Base-by-base conservation (phyloP, 2,888 invertebrate genomes). In the Anthoptus insignis region DNA sequence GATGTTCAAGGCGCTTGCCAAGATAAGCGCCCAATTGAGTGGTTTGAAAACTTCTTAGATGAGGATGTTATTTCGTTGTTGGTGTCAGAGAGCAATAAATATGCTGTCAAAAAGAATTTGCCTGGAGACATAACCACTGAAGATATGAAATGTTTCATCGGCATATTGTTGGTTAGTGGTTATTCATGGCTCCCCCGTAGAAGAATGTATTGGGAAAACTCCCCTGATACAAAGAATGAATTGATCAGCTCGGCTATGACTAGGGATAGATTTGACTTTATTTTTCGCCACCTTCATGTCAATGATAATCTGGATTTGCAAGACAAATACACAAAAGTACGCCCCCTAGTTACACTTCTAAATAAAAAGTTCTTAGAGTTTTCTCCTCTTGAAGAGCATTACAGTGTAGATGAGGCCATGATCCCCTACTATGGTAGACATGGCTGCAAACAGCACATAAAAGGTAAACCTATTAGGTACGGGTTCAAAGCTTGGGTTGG, bases 401-500 rank as follows among this genome's bases (percentile, higher is more conserved):
- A 76, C 64, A 74, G 76, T 67, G 66, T 81, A 65, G 83, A 82
- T 71, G 81, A 84, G 68, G 70, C n/a, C n/a, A n/a, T n/a, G n/a
- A n/a, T n/a, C n/a, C n/a, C n/a, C n/a, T n/a, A n/a, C n/a, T n/a
- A n/a, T n/a, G n/a, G n/a, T n/a, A n/a, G n/a, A n/a, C n/a, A n/a
- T n/a, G n/a, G n/a, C n/a, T n/a, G n/a, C n/a, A n/a, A n/a, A n/a
- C n/a, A n/a, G n/a, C n/a, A n/a, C n/a, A n/a, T n/a, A n/a, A n/a
- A n/a, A n/a, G n/a, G n/a, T n/a, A n/a, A n/a, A n/a, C n/a, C n/a
- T n/a, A n/a, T n/a, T n/a, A n/a, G n/a, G n/a, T n/a, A n/a, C n/a
- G n/a, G n/a, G n/a, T n/a, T n/a, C n/a, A n/a, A n/a, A n/a, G n/a
- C n/a, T n/a, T n/a, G n/a, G n/a, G n/a, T n/a, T n/a, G n/a, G n/a